phyloP scores from a whole-genome alignment of 1,140 invertebrate species.

The Campoletis sonorensis region DNA sequence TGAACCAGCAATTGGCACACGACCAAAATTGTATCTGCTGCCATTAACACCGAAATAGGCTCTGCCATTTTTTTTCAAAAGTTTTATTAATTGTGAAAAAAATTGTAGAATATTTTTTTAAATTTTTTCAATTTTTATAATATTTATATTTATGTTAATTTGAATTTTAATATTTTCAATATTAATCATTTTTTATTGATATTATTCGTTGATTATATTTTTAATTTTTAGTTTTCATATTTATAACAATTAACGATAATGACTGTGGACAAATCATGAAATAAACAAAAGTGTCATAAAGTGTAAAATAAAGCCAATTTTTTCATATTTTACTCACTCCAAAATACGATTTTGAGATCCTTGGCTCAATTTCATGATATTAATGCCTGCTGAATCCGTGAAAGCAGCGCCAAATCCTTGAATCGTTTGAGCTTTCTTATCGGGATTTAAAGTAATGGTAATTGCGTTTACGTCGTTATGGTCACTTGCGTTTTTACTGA shows the following conservation, averaged over 20 bases:
- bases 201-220: no score
- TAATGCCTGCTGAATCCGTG: constrained; percentile 90
- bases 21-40: constrained; percentile 79
- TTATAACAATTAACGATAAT: no score
- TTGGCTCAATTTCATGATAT: constrained; percentile 81
- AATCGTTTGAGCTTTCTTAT: constrained; percentile 78
- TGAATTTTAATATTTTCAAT: no score
- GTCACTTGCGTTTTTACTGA: constrained; percentile 50
- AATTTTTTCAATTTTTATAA: no score
- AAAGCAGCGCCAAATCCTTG: constrained; percentile 92
- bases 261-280: no score
- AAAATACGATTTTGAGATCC: constrained; percentile 80
- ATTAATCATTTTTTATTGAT: no score
- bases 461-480: not conserved
- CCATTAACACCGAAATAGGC: constrained; percentile 75
- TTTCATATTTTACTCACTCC: constrained; percentile 69
- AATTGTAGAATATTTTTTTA: no score
- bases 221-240: no score
- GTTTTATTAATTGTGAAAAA: not conserved
- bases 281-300: no score
- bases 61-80: constrained; percentile 56
- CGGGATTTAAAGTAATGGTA: constrained; percentile 49
- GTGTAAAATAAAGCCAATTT: no score
- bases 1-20: constrained; percentile 82
- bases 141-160: no score